Conservation (phyloP, 2,888 invertebrate genomes). For the Helicoverpa assulta region DNA sequence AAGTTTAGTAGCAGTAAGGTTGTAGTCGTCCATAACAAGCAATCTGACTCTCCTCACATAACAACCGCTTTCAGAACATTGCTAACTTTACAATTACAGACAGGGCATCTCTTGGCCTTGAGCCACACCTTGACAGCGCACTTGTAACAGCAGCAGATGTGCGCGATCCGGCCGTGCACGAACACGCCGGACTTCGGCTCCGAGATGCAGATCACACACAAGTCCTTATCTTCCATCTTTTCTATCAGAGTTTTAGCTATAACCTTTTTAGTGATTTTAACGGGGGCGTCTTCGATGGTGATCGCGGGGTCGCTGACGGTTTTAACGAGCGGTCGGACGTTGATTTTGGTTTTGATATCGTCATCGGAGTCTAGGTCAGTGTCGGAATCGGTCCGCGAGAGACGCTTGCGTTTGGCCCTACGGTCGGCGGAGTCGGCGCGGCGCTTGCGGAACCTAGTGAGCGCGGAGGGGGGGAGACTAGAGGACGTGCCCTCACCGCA, state of each 20-base stretch:
- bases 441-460: conserved; percentile 64
- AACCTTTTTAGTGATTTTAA: conserved; percentile 69
- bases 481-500: conserved; percentile 53
- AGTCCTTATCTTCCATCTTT: conserved; percentile 72
- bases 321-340: conserved; percentile 78
- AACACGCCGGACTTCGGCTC: conserved; percentile 92
- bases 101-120: conserved; percentile 91
- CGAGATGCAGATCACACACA: conserved; percentile 91
- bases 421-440: conserved; percentile 75
- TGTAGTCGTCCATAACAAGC: conserved; percentile 18
- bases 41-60: conserved; percentile 70
- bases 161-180: conserved; percentile 92
- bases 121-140: conserved; percentile 93
- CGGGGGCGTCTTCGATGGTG: conserved; percentile 69
- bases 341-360: conserved; percentile 26
- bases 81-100: conserved; percentile 92
- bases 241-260: conserved; percentile 72
- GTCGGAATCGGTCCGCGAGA: conserved; percentile 62
- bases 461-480: conserved; percentile 14
- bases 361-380: conserved; percentile 67
- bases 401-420: conserved; percentile 70
- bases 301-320: conserved; percentile 84
- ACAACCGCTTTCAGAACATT: conserved; percentile 92
- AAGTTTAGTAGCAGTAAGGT: not conserved
- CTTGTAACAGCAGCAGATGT: conserved; percentile 93